Evolutionary conservation across 92 coral and sea anemone species (phyloP).

Genomic region (Diadumene lineata): DNA sequence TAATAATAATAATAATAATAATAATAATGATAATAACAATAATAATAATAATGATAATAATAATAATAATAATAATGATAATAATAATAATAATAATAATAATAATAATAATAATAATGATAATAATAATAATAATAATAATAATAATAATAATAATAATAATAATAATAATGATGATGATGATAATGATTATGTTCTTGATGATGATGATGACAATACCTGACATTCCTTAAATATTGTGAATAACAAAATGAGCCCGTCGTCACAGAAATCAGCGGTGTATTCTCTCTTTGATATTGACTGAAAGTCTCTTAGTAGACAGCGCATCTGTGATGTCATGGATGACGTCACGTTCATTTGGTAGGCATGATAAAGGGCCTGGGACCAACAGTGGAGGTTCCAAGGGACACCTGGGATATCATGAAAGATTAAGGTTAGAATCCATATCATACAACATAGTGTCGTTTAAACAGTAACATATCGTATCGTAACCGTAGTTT

Average conservation of each 20-base stretch:
- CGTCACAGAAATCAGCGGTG: slow-evolving; percentile 81
- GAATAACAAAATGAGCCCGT: slow-evolving; percentile 72
- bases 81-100: no score
- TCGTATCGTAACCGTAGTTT: no score
- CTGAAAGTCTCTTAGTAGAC: slow-evolving; percentile 78
- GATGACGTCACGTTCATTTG: slow-evolving; percentile 57
- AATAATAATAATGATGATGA: background rate
- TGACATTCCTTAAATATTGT: slow-evolving; percentile 82
- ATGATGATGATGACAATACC: slow-evolving; percentile 34
- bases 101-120: background rate
- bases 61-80: background rate
- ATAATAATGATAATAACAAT: background rate
- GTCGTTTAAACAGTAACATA: no score
- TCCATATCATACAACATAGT: no score
- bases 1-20: no score
- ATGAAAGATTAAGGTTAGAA: no score
- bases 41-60: background rate
- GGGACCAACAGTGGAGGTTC: slow-evolving; percentile 88
- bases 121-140: no score
- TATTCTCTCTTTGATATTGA: slow-evolving; percentile 67
- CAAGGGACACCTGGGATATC: slow-evolving; percentile 70
- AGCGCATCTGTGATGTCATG: slow-evolving; percentile 52
- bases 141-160: no score
- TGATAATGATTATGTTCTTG: background rate
- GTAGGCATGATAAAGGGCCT: slow-evolving; percentile 61